Conservation (phyloP, 2,797 vertebrate species). For the Thripadectes ignobilis region DNA sequence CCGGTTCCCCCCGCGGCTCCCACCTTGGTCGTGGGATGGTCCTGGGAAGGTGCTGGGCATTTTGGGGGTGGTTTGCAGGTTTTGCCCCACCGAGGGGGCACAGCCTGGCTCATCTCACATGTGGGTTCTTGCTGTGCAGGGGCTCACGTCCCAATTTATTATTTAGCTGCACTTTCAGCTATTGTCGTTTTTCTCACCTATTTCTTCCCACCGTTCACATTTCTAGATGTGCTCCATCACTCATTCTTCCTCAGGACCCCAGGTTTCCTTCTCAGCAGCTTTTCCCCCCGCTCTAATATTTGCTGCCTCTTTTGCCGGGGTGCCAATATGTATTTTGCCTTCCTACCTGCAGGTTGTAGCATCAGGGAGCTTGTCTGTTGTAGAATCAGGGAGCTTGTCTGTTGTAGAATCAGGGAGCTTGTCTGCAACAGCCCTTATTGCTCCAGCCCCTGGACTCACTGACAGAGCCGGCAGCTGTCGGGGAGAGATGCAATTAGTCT, state of each 20-base stretch:
- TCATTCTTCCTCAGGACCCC: neutral
- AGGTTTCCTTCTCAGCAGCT: neutral
- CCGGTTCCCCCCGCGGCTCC: neutral
- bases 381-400: neutral
- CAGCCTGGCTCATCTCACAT: rapidly evolving
- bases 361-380: neutral
- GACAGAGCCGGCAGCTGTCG: neutral
- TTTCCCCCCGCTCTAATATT: neutral
- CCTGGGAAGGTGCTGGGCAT: neutral
- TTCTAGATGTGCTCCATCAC: neutral
- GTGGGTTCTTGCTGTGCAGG: neutral
- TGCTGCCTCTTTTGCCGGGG: neutral
- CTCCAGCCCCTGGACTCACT: neutral
- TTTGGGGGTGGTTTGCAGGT: neutral
- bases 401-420: neutral
- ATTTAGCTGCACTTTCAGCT: neutral
- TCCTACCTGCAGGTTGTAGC: neutral
- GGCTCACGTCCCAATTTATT: neutral
- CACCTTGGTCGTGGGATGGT: neutral
- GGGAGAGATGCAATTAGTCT: neutral
- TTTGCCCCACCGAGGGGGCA: neutral
- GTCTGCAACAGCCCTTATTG: neutral
- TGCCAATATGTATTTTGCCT: neutral
- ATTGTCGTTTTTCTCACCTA: neutral
- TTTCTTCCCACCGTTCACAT: neutral